Base-by-base conservation (phyloP, 2,888 invertebrate genomes). In the Parnassius apollo region DNA sequence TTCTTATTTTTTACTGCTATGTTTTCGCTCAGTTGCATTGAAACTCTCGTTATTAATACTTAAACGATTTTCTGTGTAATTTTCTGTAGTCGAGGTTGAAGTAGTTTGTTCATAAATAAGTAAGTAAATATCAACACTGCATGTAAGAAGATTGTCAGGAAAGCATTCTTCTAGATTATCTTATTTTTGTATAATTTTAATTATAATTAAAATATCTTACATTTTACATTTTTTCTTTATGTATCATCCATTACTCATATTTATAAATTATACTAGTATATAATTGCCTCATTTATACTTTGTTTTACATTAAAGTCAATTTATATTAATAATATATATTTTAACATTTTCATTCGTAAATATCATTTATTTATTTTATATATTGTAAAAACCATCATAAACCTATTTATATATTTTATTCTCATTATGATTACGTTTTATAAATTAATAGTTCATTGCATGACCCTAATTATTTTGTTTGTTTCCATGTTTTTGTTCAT, bases 111-210 rank as follows among this genome's bases (percentile, higher is more conserved):
- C 66, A 67, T 71, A 67, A 67, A 66, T 64, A 66, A 58, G 57
- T 66, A 13, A 18, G 57, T 66, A 13, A 49, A 49, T 13, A 60
- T 51, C 72, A 71, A 69, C 66, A 70, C 66, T 77, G 80, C 79
- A 81, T 79, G 75, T 69, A 62, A 69, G 61, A 69, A 71, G 61
- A 65, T 69, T 73, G 75, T 73, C 77, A 79, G 78, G 88, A 88
- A 89, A 90, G 90, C 90, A 91, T 91, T 91, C 91, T 89, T 90
- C 88, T 85, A 75, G 70, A 57, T 66, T 68, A 61, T 67, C 60
- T 65, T 56, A 55, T 53, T 59, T 59, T 64, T 55, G 58, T 64
- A 61, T 62, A 50, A 46, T 61, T 53, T 62, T 13, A 64, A 53
- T 64, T 44, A 45, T 67, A 22, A 46, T 56, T 35, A 12, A 8